Evolutionary conservation across 2,113 vertebrate species (phyloP).

Genomic region (Lepus europaeus): DNA sequence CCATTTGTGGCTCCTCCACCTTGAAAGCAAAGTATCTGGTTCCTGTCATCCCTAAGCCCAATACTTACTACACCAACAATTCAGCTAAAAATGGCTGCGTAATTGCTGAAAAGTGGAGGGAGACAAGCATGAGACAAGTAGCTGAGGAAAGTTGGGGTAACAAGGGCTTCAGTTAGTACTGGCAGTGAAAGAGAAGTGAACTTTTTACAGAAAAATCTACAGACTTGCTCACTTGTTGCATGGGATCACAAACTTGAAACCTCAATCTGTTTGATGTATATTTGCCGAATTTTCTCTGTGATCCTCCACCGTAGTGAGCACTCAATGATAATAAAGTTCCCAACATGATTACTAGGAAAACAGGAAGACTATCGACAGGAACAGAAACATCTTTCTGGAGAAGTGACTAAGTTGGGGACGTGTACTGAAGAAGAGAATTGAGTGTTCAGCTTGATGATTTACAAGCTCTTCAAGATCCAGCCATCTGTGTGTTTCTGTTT

Average conservation of each 20-base stretch:
- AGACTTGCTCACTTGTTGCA: not conserved
- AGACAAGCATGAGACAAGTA: not conserved
- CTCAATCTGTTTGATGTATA: not conserved
- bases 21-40: not conserved
- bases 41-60: not conserved
- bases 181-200: not conserved
- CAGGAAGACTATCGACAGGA: not conserved
- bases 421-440: not conserved
- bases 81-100: not conserved
- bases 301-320: not conserved
- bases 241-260: not conserved
- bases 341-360: not conserved
- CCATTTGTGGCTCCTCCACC: not conserved
- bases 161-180: not conserved
- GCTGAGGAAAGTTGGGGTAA: not conserved
- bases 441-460: not conserved
- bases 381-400: not conserved
- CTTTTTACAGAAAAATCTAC: slow-evolving; percentile 28
- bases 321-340: not conserved
- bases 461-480: slow-evolving; percentile 17
- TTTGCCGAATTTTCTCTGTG: not conserved
- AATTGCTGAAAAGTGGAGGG: not conserved
- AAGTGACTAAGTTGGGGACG: not conserved
- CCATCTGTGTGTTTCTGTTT: slow-evolving; percentile 22
- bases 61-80: not conserved